Evolutionary conservation across 2,113 vertebrate species (phyloP).

Genomic region (Haemorhous mexicanus): DNA sequence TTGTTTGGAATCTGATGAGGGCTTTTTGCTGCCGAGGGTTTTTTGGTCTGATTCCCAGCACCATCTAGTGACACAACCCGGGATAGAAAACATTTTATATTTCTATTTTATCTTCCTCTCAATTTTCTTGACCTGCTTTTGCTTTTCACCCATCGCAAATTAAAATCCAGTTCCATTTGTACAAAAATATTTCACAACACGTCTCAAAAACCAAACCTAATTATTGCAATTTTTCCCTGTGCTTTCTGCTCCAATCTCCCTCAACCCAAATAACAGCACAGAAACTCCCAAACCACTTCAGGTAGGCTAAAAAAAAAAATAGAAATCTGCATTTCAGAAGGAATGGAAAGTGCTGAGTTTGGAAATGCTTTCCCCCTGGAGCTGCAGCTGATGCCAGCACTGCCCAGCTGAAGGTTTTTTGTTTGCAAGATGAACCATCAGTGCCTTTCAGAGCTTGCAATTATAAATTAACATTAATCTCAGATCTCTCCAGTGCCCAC

Average conservation of each 20-base stretch:
- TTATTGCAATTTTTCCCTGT: rapidly evolving
- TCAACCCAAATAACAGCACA: neutral
- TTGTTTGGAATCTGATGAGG: rapidly evolving
- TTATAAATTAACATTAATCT: no score
- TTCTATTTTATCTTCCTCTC: rapidly evolving
- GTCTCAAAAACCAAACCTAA: neutral
- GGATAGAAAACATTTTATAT: neutral
- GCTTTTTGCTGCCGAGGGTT: rapidly evolving
- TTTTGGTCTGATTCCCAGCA: neutral
- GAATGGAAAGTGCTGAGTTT: neutral
- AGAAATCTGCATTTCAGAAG: neutral
- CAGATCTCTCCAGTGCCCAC: no score
- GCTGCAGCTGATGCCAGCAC: neutral
- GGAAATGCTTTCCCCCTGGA: neutral
- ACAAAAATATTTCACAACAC: rapidly evolving
- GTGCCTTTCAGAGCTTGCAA: neutral
- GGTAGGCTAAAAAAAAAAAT: neutral
- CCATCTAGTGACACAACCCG: conserved; percentile 17
- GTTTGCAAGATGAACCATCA: neutral
- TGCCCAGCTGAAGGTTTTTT: neutral
- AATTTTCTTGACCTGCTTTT: rapidly evolving
- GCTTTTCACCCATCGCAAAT: neutral
- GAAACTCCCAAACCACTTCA: neutral
- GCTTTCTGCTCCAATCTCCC: neutral
- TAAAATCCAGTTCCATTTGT: neutral